phyloP scores from a whole-genome alignment of 2,113 vertebrate species.

The Vulpes lagopus region DNA sequence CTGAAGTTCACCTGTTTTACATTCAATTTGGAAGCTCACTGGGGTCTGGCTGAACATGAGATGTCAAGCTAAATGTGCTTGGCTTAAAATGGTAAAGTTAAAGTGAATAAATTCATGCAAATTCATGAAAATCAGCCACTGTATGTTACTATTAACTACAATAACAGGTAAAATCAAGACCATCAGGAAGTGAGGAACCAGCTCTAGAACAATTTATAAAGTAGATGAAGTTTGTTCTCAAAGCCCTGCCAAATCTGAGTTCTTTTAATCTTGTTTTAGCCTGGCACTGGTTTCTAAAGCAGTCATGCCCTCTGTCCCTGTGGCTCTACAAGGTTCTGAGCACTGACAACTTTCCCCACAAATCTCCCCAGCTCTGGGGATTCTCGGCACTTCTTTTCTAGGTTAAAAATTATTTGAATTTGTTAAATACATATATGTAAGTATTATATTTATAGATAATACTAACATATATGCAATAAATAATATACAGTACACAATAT shows the following conservation, averaged over 20 bases:
- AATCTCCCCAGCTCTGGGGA: background rate
- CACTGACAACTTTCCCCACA: background rate
- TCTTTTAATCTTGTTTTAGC: background rate
- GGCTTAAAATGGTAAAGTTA: slow-evolving; percentile 30
- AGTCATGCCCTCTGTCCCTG: background rate
- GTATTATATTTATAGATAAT: background rate
- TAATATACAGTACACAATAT: background rate
- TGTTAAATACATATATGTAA: background rate
- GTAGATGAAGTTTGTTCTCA: background rate
- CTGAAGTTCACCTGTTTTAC: slow-evolving; percentile 22
- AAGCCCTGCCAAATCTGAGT: background rate
- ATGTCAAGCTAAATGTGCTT: slow-evolving; percentile 36
- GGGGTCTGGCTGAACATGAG: slow-evolving; percentile 47
- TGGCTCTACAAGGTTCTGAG: background rate
- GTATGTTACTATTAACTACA: background rate
- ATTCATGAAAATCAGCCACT: background rate
- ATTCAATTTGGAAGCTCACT: slow-evolving; percentile 45
- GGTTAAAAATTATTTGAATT: background rate
- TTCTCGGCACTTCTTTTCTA: background rate
- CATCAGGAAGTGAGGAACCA: background rate
- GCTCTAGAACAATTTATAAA: background rate
- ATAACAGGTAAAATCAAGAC: slow-evolving; percentile 28
- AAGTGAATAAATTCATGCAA: slow-evolving; percentile 44
- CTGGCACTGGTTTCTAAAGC: background rate
- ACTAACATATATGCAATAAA: background rate